Base-by-base conservation (phyloP, 2,797 vertebrate species). In the Macropodus opercularis region DNA sequence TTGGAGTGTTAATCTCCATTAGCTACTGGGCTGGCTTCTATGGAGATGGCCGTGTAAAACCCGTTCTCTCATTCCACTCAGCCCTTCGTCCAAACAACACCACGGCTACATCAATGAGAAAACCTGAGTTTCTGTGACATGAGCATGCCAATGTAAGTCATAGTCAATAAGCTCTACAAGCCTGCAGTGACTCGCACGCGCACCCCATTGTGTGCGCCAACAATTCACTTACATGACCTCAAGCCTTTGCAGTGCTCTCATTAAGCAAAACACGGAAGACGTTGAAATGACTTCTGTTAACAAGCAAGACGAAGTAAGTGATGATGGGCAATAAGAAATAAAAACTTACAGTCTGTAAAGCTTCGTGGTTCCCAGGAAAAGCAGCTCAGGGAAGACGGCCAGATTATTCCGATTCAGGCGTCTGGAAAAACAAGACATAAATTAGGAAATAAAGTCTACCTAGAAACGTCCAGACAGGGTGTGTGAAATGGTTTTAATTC, bases 361-460 rank as follows among this genome's bases (percentile, higher is more conserved):
- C 86, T 99, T 99, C 1, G 94, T 90, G 0, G 95, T 97, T 80
- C 95, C 95, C 78, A 99, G 94, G 86, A 98, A 99, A 74, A 99
- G 95, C 86, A 99, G 90, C 84, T 99, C 97, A 14, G 97, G 96
- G 87, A 99, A 94, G 73, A 98, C 92, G 40, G 96, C 96, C 85
- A 99, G 94, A 85, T 95, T 97, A 93, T 99, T 99, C 93, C 96
- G 94, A 92, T 98, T 99, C 87, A 99, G 91, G 77, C 97, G 96
- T 90, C 97, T 99, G 90, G 78, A 91, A 93, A 90, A 89, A 84
- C 75, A 91, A 83, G 85, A 83, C 58, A 82, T 75, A 81, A 62
- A 81, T 84, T 71, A 88, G 57, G 66, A 50, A 78, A 83, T 68
- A 75, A 69, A 40, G 21, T 80, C 41, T 27, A 69, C 43, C 34